These are phyloP conservation scores for Lepidurus packardi DNA, from an alignment of 1,140 invertebrate genomes.

Conservation along the genomic window DNA sequence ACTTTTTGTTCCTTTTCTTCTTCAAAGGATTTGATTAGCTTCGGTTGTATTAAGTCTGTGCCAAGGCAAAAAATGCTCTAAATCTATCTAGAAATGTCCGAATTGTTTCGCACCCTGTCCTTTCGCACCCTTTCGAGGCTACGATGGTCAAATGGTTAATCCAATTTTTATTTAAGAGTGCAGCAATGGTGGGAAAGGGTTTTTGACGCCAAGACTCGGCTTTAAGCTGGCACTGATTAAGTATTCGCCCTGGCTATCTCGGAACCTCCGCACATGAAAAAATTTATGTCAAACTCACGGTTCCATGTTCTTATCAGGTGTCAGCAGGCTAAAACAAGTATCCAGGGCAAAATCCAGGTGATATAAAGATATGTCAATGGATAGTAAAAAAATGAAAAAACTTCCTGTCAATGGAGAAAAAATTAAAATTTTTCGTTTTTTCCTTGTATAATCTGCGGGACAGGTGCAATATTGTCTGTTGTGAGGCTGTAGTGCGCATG, in stretches of 20 bases:
- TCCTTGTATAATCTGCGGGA: neutral
- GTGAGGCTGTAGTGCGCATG: neutral
- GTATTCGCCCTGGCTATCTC: neutral
- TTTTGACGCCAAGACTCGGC: neutral
- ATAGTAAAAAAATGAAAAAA: neutral
- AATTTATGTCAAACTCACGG: neutral
- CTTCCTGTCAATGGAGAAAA: neutral
- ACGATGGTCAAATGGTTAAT: neutral
- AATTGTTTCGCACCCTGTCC: neutral
- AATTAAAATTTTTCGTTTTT: neutral
- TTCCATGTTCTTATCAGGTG: slow-evolving; percentile 11
- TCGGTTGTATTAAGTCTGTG: neutral
- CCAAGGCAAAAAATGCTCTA: neutral
- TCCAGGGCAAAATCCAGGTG: neutral
- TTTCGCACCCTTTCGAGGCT: neutral
- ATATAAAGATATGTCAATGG: neutral
- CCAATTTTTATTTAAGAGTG: slow-evolving; percentile 2
- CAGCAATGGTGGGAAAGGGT: neutral
- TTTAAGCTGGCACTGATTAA: neutral
- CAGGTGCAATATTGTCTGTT: neutral
- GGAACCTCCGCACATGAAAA: neutral
- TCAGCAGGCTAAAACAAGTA: slow-evolving; percentile 4
- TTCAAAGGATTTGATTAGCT: neutral
- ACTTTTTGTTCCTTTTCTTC: too few species aligned
- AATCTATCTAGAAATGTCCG: too few species aligned